phyloP scores from a whole-genome alignment of 2,113 vertebrate genomes.

The Dunckerocampus dactyliophorus region DNA sequence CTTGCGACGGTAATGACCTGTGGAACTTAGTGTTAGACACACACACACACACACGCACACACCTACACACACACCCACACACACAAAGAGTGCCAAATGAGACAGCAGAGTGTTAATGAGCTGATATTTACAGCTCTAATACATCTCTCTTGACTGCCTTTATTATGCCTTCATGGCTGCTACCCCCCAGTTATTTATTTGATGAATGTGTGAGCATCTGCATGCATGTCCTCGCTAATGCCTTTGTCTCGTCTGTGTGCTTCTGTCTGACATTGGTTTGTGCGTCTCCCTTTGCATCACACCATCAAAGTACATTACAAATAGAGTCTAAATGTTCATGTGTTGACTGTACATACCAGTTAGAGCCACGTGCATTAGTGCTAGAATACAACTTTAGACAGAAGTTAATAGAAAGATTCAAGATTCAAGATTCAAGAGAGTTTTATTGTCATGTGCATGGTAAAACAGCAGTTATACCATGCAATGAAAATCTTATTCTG shows the following conservation, averaged over 20 bases:
- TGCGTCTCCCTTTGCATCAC: slow-evolving; percentile 25
- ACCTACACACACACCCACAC: slow-evolving; percentile 5
- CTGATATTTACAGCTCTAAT: slow-evolving; percentile 48
- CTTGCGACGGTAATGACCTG: slow-evolving; percentile 64
- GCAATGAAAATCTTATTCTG: no score
- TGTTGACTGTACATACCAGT: no score
- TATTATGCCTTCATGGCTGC: slow-evolving; percentile 34
- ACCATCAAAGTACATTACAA: slow-evolving; percentile 33
- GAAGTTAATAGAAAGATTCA: no score
- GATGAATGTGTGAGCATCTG: slow-evolving; percentile 15
- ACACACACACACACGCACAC: slow-evolving; percentile 2
- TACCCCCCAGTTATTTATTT: slow-evolving; percentile 36
- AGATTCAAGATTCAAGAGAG: no score
- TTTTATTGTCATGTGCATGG: no score
- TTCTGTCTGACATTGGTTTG: slow-evolving; percentile 13
- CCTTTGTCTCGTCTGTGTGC: slow-evolving; percentile 9
- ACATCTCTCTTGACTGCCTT: slow-evolving; percentile 49
- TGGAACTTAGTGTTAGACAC: slow-evolving; percentile 30
- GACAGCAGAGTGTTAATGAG: slow-evolving; percentile 54
- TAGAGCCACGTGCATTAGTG: no score
- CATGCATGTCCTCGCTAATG: background rate
- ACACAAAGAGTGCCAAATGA: slow-evolving; percentile 23
- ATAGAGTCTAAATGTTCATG: slow-evolving; percentile 27
- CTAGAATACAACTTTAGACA: no score
- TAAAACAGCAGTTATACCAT: no score